Evolutionary conservation across 2,113 vertebrate genomes (phyloP).

Genomic region (Chionodraco myersi): DNA sequence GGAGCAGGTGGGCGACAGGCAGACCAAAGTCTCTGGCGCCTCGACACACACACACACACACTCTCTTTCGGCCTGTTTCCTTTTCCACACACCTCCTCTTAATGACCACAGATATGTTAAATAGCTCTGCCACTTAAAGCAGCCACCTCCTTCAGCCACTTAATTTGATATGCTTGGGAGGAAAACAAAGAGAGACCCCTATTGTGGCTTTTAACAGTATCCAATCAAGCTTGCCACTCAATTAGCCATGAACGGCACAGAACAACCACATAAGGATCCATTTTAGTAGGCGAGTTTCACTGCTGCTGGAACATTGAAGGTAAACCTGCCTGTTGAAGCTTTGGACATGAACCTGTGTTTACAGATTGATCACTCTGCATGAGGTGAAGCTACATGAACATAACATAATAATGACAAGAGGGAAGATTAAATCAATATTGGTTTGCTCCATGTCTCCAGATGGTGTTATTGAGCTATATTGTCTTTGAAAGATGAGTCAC

Average conservation of each 20-base stretch:
- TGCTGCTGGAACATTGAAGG: background rate
- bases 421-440: constrained; percentile 56
- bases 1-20: constrained; percentile 76
- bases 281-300: constrained; percentile 42
- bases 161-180: constrained; percentile 74
- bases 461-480: constrained; percentile 55
- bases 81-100: constrained; percentile 59
- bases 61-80: constrained; percentile 40
- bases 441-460: constrained; percentile 45
- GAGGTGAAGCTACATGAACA: constrained; percentile 3
- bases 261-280: constrained; percentile 41
- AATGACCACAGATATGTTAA: constrained; percentile 73
- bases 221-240: constrained; percentile 74
- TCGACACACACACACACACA: constrained; percentile 16
- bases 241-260: constrained; percentile 56
- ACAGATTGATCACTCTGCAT: constrained; percentile 2
- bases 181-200: constrained; percentile 73
- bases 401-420: constrained; percentile 37
- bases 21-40: constrained; percentile 58
- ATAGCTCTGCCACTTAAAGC: constrained; percentile 62
- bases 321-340: constrained; percentile 10
- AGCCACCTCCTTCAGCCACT: constrained; percentile 52
- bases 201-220: constrained; percentile 72
- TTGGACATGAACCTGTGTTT: background rate
- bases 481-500: constrained; percentile 48